phyloP scores from a whole-genome alignment of 2,888 invertebrate species.

The Thera britannica region DNA sequence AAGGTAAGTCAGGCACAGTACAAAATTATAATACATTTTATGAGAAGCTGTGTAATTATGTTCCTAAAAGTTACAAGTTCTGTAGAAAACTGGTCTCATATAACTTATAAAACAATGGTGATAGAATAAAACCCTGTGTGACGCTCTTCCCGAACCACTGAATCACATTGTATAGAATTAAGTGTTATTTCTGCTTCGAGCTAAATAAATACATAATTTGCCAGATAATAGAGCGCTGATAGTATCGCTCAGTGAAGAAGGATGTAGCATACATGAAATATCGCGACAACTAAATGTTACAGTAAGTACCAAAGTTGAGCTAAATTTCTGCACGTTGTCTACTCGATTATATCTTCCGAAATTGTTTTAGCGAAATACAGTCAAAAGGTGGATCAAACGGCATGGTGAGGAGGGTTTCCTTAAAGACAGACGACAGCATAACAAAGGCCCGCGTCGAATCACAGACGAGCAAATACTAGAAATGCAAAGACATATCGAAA shows the following conservation, averaged over 20 bases:
- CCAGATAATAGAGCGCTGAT: constrained; percentile 4
- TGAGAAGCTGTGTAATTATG: background rate
- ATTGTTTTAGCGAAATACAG: constrained; percentile 6
- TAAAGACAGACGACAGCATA: background rate
- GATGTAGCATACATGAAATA: constrained; percentile 4
- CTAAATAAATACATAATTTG: background rate
- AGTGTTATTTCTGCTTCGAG: background rate
- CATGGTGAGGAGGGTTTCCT: background rate
- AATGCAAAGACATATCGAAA: background rate
- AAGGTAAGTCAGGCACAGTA: background rate
- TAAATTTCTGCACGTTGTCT: background rate
- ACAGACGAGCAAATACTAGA: background rate
- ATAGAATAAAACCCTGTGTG: background rate
- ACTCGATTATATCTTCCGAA: background rate
- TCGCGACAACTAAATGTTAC: background rate
- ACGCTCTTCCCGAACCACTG: background rate
- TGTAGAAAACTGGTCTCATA: too few species aligned
- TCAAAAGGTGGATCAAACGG: constrained; percentile 6
- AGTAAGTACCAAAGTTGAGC: background rate
- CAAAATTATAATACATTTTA: background rate
- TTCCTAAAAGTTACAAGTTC: too few species aligned
- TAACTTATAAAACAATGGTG: background rate
- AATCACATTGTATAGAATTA: background rate
- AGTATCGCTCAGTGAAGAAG: constrained; percentile 1
- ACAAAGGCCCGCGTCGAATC: constrained; percentile 1